Evolutionary conservation across 2,888 invertebrate genomes (phyloP), one percentile per base, ranked within the genome.

Genomic region (Cristatella mucedo): DNA sequence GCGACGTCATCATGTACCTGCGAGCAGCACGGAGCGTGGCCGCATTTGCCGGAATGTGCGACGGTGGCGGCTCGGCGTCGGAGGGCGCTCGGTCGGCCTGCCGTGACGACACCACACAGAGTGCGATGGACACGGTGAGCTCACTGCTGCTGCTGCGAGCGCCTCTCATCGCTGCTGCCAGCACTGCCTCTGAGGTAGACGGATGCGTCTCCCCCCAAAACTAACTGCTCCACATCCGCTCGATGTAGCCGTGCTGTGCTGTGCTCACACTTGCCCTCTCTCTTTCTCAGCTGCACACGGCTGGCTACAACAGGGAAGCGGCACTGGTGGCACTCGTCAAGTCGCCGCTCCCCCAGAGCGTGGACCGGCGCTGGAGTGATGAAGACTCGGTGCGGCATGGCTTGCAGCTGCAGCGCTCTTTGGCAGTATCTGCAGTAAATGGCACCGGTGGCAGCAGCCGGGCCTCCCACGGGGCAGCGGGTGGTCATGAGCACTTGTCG

Each of bases 11-110:
- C 62, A 91, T 93, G 89, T 93, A 86, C 73, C 76, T 93, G 67
- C 74, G 91, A 59, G 93, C 91, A 54, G 91, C 89, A 52, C 78
- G 69, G 56, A 89, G 89, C 46, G 89, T 95, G 82, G 91, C 93
- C 62, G 91, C 91, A 44, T 93, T 93, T 71, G 91, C 91, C 49
- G 87, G 91, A 56, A 89, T 93, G 87, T 91, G 91, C 75, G 89
- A 91, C 74, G 89, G 89, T 48, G n/a, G n/a, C n/a, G 91, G 91
- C 43, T 84, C 84, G 50, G 82, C 89, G 40, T 91, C 91, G 69
- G 91, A 93, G 69, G 91, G 91, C 59, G 89, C 87, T 70, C 79
- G 85, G 59, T 89, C 91, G 52, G 93, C 91, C 56, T 85, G 86
- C 58, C 76, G 89, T 64, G 93, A 93, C 71, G 89, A 89, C 68